Base-by-base conservation (phyloP, 2,113 vertebrate species). In the Pungitius pungitius region DNA sequence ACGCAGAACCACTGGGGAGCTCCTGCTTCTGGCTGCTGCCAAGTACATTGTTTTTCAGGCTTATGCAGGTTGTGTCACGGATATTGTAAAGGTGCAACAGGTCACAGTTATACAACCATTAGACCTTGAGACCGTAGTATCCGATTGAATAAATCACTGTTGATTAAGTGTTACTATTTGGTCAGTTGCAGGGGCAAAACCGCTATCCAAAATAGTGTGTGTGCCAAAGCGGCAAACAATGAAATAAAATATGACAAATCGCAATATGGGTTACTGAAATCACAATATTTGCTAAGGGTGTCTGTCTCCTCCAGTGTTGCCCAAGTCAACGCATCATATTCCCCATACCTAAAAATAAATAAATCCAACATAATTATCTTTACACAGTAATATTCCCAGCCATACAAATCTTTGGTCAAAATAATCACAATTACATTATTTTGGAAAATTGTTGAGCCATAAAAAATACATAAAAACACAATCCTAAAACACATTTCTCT, bases 1-100 rank as follows among this genome's bases (percentile, higher is more conserved):
- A 77, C 54, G n/a, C n/a, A 0, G 18, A 75, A 65, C 80, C 74
- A 14, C 82, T 17, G 57, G 73, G 72, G 78, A 69, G 70, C 51
- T 61, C 56, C 65, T 60, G 55, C 39, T 65, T n/a, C 12, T 8
- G 59, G 60, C 80, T 64, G 61, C 6, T 63, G 68, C 80, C 73
- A 68, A 68, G 51, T 17, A 49, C 69, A 60, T 35, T 71, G 45
- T 52, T 62, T 42, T 27, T 51, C 3, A 6, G 30, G 56, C 61
- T 60, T 40, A 42, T 1, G n/a, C 39, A 66, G 45, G 75, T 58
- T 67, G 73, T 66, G 65, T 63, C 45, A 45, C 57, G 12, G 13
- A 65, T 18, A 18, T 6, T 56, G 30, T 26, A 7, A 39, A 75
- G 6, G 58, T 37, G 35, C 26, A 60, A 2, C 27, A 49, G 39